Base-by-base conservation (phyloP, 2,797 vertebrate species). In the Myiothlypis coronata region DNA sequence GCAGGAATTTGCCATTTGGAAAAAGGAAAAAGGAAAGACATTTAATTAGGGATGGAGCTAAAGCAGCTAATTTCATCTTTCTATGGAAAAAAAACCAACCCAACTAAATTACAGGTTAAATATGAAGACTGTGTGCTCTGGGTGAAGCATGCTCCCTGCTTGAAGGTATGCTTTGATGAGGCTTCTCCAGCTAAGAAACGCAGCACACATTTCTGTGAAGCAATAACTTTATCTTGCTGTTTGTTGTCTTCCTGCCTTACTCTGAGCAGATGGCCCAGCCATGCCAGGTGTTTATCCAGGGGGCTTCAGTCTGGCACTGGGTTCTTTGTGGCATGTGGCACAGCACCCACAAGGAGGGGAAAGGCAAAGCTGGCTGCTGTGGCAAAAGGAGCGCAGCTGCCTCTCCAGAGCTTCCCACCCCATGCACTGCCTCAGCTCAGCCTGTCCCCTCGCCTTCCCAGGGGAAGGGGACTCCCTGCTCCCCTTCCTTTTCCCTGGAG, bases 1-100 rank as follows among this genome's bases (percentile, higher is more conserved):
- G 96, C 90, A 97, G 96, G 96, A 97, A 97, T 97, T 96, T 82
- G 94, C 96, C 85, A 69, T 92, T 97, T 96, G 92, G 93, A 88
- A 78, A 83, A 91, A 87, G 65, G 88, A 94, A 87, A 94, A 93
- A 94, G 94, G 89, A 85, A 95, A 95, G 90, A 63, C 74, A 50
- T 74, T 97, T 97, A 96, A 97, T 97, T 96, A 95, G 53, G 27
- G 68, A 84, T 80, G 72, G 77, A 90, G 81, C n/a, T 97, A 94
- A 96, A 91, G 91, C 53, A 94, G 83, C 85, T 94, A 96, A 96
- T 97, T 97, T 96, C 83, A 94, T 96, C 79, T 94, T 95, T 88
- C 96, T 87, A 34, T 79, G 75, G 57, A 81, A 90, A 75, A 92
- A 95, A 87, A 89, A 74, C 6, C 9, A 32, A 30, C 2, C 7